Base-by-base conservation (phyloP, 1,140 invertebrate species). In the Drosophila sechellia region DNA sequence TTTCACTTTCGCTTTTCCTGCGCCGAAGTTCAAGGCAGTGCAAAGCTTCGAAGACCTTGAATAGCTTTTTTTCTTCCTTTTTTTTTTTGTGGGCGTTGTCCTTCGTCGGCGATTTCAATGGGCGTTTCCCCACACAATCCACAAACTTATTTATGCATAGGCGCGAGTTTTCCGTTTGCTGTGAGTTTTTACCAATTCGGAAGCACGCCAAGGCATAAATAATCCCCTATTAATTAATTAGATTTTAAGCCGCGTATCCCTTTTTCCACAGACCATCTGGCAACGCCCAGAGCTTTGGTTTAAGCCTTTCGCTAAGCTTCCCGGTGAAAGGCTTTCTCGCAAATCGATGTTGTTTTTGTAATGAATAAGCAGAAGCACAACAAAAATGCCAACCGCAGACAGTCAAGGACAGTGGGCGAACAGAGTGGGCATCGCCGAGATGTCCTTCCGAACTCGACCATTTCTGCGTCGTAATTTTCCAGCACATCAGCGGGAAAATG, bases 381-480 rank as follows among this genome's bases (percentile, higher is more conserved):
- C 84, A 89, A 80, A 80, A 90, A 77, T 65, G 37, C 61, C 79
- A 69, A 87, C 76, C 61, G 77, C 71, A 73, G 60, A 79, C 63
- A 43, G 25, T 66, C 83, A 89, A 87, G 83, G 83, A 81, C 83
- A 79, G 46, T 12, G 45, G 25, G 39, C 13, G 37, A 3, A 13
- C 11, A 12, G 37, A 39, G 37, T 13, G 46, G 31, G 6, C 31
- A 17, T n/a, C 17, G 10, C 12, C 15, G 52, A 34, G 52, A 25
- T 31, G n/a, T 46, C 55, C 63, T 53, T 50, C 42, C 49, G 59
- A 50, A 39, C 46, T 22, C 56, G 58, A 39, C 12, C 13, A 81
- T 73, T 89, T 84, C 60, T 87, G 73, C 84, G 84, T 80, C 84
- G 84, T 79, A 84, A 80, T 89, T 87, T 87, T 89, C 42, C 79